These are phyloP conservation scores for Operophtera brumata DNA, from an alignment of 2,888 invertebrate species.

Conservation along the genomic window DNA sequence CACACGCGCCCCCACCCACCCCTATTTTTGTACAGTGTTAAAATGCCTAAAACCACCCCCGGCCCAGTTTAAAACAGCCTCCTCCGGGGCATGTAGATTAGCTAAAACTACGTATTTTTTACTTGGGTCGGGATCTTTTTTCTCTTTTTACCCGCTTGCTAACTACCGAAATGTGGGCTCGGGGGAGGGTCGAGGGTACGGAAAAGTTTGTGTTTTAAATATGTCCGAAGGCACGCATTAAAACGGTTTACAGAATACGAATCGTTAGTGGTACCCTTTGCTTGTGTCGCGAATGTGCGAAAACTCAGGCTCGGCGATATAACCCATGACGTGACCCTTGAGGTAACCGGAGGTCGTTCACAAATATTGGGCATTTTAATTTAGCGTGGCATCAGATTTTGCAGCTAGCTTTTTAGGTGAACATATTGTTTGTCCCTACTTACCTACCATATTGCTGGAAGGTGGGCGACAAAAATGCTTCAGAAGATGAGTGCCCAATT, in stretches of 20 bases:
- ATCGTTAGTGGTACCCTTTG: constrained; percentile 62
- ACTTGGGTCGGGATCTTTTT: constrained; percentile 68
- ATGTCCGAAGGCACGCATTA: constrained; percentile 79
- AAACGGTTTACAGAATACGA: constrained; percentile 71
- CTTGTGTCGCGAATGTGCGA: constrained; percentile 32
- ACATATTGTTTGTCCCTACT: not conserved
- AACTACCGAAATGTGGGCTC: constrained; percentile 76
- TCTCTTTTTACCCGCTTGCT: constrained; percentile 60
- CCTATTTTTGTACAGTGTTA: constrained; percentile 78
- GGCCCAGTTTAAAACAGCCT: constrained; percentile 48
- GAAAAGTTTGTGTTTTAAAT: constrained; percentile 79
- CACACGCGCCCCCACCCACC: constrained; percentile 62
- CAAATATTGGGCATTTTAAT: constrained; percentile 26
- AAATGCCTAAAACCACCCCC: constrained; percentile 75
- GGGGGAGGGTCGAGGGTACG: constrained; percentile 44
- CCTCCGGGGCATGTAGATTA: constrained; percentile 79
- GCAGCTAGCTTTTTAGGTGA: constrained; percentile 4
- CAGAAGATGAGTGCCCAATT: too few species aligned
- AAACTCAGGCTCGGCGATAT: constrained; percentile 23
- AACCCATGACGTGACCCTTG: constrained; percentile 13
- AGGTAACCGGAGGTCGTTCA: constrained; percentile 12
- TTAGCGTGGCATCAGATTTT: constrained; percentile 15
- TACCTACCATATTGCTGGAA: not conserved
- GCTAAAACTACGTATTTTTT: constrained; percentile 85
- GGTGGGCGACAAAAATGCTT: not conserved